Percentiles rank a stretch among this genome's conserved stretches.
These are phyloP conservation scores for Eupeodes luniger DNA, from an alignment of 2,888 invertebrate genomes.

Conservation along the genomic window DNA sequence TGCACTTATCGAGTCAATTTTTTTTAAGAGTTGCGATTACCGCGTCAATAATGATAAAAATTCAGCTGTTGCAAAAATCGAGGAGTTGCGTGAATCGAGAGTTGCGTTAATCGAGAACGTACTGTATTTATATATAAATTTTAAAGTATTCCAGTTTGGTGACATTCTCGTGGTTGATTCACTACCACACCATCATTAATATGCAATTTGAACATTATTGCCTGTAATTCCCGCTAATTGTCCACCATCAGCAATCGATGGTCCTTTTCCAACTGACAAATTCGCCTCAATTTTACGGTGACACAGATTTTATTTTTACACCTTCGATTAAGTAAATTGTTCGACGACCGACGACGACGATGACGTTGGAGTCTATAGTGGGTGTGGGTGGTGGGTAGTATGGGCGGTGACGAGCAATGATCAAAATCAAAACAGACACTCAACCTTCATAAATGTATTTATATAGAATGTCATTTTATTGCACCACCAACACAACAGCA, in stretches of 20 bases:
- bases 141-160: constrained; percentile 3
- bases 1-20: too few relatives aligned
- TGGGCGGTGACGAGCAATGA: background rate
- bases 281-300: constrained; percentile 44
- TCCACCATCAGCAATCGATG: constrained; percentile 61
- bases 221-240: constrained; percentile 64
- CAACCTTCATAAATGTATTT: background rate
- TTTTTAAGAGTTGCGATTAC: too few relatives aligned
- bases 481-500: background rate
- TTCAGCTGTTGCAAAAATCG: too few relatives aligned
- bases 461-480: constrained; percentile 7
- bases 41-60: too few relatives aligned
- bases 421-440: constrained; percentile 6
- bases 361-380: background rate
- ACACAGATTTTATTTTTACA: constrained; percentile 36
- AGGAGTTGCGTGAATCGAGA: too few relatives aligned
- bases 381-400: background rate
- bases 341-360: too few relatives aligned
- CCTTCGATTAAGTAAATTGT: constrained; percentile 31
- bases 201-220: constrained; percentile 63
- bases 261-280: constrained; percentile 63
- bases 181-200: constrained; percentile 57
- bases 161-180: background rate
- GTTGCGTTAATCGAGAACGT: too few relatives aligned
- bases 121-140: background rate